Conservation (phyloP, 37 sponge, comb jelly and placozoan genomes). For the Dysidea cf. avara region DNA sequence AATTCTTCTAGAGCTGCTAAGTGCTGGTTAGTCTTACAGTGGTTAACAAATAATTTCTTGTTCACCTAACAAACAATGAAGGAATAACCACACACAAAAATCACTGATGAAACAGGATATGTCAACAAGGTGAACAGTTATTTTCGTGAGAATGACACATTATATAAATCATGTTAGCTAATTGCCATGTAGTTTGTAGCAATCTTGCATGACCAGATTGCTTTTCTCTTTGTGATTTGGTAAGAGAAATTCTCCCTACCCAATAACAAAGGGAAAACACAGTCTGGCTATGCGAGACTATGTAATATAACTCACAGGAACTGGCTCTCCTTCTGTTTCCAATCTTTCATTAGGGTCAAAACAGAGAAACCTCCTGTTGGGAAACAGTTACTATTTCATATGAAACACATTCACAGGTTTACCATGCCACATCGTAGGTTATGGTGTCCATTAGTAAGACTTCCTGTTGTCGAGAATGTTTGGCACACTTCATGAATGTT, state of each 20-base stretch:
- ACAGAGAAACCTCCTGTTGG: slow-evolving; percentile 62
- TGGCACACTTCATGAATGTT: slow-evolving; percentile 90
- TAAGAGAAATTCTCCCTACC: no score
- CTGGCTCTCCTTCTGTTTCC: slow-evolving; percentile 83
- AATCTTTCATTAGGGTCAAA: slow-evolving; percentile 77
- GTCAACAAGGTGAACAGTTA: no score
- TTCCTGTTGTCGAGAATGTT: slow-evolving; percentile 80
- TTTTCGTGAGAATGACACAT: no score
- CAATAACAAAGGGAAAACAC: no score
- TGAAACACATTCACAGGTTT: background rate
- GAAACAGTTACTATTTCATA: background rate
- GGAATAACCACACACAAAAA: background rate
- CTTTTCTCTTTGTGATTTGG: no score
- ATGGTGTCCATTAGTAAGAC: slow-evolving; percentile 65
- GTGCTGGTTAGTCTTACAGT: slow-evolving; percentile 94
- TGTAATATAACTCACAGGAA: slow-evolving; percentile 53
- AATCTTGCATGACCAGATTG: no score
- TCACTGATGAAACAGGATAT: no score
- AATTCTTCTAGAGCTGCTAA: slow-evolving; percentile 78
- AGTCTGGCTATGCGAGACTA: background rate
- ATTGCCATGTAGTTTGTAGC: no score
- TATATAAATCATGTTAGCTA: no score
- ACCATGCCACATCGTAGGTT: slow-evolving; percentile 79
- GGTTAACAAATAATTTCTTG: slow-evolving; percentile 77
- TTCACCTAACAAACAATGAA: slow-evolving; percentile 38